These are phyloP conservation scores for Nezara viridula DNA, from an alignment of 2,888 invertebrate species.

Conservation along the genomic window DNA sequence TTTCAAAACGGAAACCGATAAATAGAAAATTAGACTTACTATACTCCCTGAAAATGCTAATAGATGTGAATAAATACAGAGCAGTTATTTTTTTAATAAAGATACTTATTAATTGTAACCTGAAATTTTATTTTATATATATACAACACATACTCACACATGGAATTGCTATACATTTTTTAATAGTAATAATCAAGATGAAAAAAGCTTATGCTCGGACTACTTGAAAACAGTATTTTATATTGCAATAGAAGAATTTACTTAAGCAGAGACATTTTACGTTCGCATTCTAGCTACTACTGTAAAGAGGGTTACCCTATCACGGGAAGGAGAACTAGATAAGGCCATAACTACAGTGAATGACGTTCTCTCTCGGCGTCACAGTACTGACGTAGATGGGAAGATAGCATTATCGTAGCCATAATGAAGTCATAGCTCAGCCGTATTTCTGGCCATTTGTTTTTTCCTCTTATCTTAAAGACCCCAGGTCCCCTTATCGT, in stretches of 20 bases:
- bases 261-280: neutral
- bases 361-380: conserved; percentile 12
- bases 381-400: conserved; percentile 24
- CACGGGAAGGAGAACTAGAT: neutral
- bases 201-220: too few species aligned
- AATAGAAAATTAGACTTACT: too few species aligned
- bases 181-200: too few species aligned
- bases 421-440: conserved; percentile 41
- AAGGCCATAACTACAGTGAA: conserved; percentile 4
- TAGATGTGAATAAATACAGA: too few species aligned
- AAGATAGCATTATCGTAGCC: conserved; percentile 14
- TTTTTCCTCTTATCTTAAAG: conserved; percentile 14
- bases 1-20: too few species aligned
- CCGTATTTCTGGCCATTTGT: conserved; percentile 3
- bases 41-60: too few species aligned
- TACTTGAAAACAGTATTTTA: too few species aligned
- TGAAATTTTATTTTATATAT: too few species aligned
- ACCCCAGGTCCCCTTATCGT: neutral
- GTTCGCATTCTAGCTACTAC: neutral
- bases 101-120: too few species aligned
- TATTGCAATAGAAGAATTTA: neutral
- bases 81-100: too few species aligned
- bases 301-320: neutral
- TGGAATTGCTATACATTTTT: too few species aligned
- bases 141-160: too few species aligned